Conservation (phyloP, 2,113 vertebrate genomes). For the Alexandromys fortis region DNA sequence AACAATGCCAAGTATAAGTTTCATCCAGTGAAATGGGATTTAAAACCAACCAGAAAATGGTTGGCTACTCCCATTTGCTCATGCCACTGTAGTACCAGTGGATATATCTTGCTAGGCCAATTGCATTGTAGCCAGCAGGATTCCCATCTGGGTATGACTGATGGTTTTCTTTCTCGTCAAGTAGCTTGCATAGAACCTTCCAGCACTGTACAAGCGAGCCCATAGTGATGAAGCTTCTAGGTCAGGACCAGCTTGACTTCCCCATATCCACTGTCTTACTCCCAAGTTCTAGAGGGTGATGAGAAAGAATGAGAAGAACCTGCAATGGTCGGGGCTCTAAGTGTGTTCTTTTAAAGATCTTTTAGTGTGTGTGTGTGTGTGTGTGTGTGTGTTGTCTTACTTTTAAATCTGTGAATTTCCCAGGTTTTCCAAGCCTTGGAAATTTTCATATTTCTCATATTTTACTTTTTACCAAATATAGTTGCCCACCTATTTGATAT, state of each 20-base stretch:
- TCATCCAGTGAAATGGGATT: not conserved
- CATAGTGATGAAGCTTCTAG: not conserved
- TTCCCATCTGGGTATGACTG: not conserved
- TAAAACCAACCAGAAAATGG: not conserved
- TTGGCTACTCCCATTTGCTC: not conserved
- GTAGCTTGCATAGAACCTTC: not conserved
- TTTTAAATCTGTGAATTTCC: not conserved
- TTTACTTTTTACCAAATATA: conserved; percentile 37
- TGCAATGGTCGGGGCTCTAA: not conserved
- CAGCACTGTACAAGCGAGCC: not conserved
- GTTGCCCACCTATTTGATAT: not conserved
- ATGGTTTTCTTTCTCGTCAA: not conserved
- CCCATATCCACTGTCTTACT: not conserved
- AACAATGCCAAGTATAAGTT: not conserved
- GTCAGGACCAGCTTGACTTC: not conserved
- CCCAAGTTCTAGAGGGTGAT: not conserved
- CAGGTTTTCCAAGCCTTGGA: not conserved
- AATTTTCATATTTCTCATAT: not conserved
- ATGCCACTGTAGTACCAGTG: no score
- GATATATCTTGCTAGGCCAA: not conserved
- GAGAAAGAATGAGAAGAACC: not conserved
- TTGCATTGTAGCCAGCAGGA: not conserved
- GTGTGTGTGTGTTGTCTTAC: not conserved
- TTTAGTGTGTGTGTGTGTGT: not conserved
- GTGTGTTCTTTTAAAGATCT: not conserved